Percentiles rank a stretch among this genome's conserved stretches.
These are phyloP conservation scores for Platycercus adscitus DNA, from an alignment of 2,113 vertebrate genomes.

Conservation along the genomic window DNA sequence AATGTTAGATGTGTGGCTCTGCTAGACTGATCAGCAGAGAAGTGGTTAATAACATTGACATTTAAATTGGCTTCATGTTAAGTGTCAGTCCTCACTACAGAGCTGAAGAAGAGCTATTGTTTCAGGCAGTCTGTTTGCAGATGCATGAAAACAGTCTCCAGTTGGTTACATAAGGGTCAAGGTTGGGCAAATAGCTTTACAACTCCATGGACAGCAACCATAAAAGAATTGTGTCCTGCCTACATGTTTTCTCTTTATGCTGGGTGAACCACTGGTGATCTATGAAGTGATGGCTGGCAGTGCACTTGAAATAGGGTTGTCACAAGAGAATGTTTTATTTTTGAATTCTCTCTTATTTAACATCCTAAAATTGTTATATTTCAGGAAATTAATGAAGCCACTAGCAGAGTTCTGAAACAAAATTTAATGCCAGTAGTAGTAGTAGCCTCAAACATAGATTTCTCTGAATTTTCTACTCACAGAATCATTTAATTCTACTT, in stretches of 20 bases:
- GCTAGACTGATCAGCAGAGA: constrained; percentile 19
- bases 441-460: background rate
- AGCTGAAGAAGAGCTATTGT: constrained; percentile 57
- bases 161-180: constrained; percentile 46
- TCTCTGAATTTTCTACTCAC: background rate
- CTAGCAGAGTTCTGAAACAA: background rate
- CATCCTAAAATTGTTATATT: background rate
- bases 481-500: background rate
- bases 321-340: background rate
- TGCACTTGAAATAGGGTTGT: background rate
- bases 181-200: constrained; percentile 46
- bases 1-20: background rate
- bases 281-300: background rate
- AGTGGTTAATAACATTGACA: constrained; percentile 45
- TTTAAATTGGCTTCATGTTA: constrained; percentile 60
- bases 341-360: background rate
- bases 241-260: background rate
- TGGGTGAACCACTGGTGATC: background rate
- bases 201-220: background rate
- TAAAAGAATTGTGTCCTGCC: constrained; percentile 32
- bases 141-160: constrained; percentile 22
- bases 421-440: background rate
- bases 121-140: constrained; percentile 35
- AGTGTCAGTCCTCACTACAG: constrained; percentile 35
- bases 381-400: background rate